Conservation (phyloP, 2,888 invertebrate genomes). For the Patella ulyssiponensis region DNA sequence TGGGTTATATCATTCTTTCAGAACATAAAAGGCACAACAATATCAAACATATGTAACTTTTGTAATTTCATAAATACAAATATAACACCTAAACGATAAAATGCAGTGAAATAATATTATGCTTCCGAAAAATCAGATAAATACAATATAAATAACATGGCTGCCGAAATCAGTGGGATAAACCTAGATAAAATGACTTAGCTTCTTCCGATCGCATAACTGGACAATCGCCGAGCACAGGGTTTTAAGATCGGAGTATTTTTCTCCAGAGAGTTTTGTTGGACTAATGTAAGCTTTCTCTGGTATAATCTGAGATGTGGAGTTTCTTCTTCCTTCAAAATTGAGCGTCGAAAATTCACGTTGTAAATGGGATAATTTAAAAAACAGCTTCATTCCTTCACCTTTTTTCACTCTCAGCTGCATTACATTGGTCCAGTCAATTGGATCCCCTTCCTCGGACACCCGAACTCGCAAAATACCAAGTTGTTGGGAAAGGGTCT, state of each 20-base stretch:
- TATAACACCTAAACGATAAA: no score
- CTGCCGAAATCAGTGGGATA: background rate
- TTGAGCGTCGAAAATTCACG: background rate
- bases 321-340: background rate
- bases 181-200: background rate
- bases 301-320: background rate
- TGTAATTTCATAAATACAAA: no score
- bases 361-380: constrained; percentile 3
- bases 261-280: background rate
- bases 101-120: no score
- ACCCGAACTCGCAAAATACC: constrained; percentile 11
- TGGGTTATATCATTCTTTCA: no score
- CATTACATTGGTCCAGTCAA: constrained; percentile 8
- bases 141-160: no score
- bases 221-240: background rate
- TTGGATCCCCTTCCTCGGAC: constrained; percentile 1
- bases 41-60: no score
- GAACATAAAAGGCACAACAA: no score
- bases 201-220: background rate
- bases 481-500: background rate
- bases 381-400: background rate
- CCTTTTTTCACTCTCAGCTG: background rate
- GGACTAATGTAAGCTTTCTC: background rate
- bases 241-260: background rate
- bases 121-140: no score